Conservation (phyloP, 2,888 invertebrate genomes). For the Anarsia innoxiella region DNA sequence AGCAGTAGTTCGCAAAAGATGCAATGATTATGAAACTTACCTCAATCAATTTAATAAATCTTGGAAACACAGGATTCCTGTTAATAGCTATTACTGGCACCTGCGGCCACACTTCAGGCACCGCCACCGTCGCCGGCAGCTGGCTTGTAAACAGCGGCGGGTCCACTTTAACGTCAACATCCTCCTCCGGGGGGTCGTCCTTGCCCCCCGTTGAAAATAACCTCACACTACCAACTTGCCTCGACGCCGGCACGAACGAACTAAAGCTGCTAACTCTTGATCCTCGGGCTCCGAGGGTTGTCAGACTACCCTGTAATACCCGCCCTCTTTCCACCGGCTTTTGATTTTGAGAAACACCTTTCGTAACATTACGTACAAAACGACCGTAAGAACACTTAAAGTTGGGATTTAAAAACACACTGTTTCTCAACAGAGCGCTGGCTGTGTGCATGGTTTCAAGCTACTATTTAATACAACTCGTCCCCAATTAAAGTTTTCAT, state of each 20-base stretch:
- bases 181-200: conserved; percentile 55
- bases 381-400: conserved; percentile 37
- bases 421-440: conserved; percentile 47
- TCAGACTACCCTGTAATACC: conserved; percentile 24
- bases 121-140: conserved; percentile 90
- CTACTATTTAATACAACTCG: neutral
- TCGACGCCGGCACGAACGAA: conserved; percentile 21
- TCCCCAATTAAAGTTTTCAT: conserved; percentile 38
- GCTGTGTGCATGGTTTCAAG: conserved; percentile 50
- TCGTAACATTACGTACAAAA: conserved; percentile 48
- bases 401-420: conserved; percentile 43
- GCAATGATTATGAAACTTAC: conserved; percentile 66
- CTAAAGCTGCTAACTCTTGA: conserved; percentile 34
- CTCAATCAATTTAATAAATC: conserved; percentile 98
- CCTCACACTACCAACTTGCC: conserved; percentile 29
- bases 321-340: conserved; percentile 35
- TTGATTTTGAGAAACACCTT: conserved; percentile 59
- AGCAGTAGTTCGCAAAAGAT: no score
- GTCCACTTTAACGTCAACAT: conserved; percentile 48
- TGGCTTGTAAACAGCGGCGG: conserved; percentile 69
- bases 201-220: conserved; percentile 51
- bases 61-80: conserved; percentile 97
- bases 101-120: conserved; percentile 97
- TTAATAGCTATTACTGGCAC: conserved; percentile 96
- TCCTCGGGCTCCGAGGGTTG: conserved; percentile 18